A percentile compares a stretch with the other conserved stretches of the same genome.
Conservation (phyloP, 2,888 invertebrate genomes). For the Brachyopa scutellaris region DNA sequence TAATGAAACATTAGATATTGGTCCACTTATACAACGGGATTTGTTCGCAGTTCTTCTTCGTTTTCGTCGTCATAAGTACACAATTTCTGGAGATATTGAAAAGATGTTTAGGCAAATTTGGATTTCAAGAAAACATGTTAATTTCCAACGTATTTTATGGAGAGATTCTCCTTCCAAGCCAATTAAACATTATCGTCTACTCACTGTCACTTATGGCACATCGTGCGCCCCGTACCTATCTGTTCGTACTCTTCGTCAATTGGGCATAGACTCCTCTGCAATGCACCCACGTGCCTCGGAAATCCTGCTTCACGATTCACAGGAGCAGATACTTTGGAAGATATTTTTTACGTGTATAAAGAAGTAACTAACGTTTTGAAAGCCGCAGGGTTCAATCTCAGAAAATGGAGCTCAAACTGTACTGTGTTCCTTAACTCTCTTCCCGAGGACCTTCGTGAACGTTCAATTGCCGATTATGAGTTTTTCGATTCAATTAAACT, state of each 20-base stretch:
- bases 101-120: too few relatives aligned
- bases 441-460: background rate
- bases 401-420: background rate
- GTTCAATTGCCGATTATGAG: background rate
- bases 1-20: too few relatives aligned
- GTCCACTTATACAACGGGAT: too few relatives aligned
- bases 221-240: too few relatives aligned
- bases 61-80: background rate
- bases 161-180: background rate
- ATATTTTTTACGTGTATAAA: background rate
- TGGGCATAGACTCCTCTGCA: background rate
- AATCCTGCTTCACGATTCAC: too few relatives aligned
- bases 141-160: background rate
- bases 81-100: background rate
- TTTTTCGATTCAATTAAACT: background rate
- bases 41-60: too few relatives aligned
- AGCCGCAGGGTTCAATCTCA: background rate
- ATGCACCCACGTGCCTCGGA: too few relatives aligned
- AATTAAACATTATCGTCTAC: background rate
- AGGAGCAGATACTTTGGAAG: background rate
- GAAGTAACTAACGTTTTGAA: background rate
- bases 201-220: too few relatives aligned
- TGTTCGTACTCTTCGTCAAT: background rate
- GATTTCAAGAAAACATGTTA: background rate
- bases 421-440: background rate